Evolutionary conservation across 2,797 vertebrate species (phyloP).

Genomic region (Meriones psammophilus): DNA sequence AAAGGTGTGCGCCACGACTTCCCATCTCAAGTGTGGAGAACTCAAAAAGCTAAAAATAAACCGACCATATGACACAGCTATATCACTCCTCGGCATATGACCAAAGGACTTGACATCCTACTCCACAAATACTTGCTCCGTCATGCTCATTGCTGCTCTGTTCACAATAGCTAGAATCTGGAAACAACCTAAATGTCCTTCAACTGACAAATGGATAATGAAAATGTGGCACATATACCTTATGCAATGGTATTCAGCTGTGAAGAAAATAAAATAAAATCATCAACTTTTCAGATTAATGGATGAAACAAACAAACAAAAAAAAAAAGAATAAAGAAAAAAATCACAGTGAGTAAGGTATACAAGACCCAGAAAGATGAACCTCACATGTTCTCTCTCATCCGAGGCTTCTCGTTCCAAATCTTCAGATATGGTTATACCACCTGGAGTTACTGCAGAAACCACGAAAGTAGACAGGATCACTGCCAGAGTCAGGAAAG

Average conservation of each 20-base stretch:
- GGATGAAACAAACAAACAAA: not conserved
- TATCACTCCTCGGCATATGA: not conserved
- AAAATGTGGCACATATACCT: not conserved
- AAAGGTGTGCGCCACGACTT: not conserved
- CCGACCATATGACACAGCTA: not conserved
- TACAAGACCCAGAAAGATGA: not conserved
- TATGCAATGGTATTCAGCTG: not conserved
- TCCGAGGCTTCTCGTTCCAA: not conserved
- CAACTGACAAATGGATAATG: too few species aligned
- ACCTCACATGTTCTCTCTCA: not conserved
- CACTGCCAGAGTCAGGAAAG: not conserved
- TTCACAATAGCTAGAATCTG: not conserved
- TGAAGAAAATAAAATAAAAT: not conserved
- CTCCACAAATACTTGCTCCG: not conserved
- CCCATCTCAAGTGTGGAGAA: not conserved
- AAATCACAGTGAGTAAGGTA: not conserved
- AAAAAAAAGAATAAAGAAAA: too few species aligned
- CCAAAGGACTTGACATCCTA: not conserved
- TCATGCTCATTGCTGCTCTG: not conserved
- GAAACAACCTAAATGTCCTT: too few species aligned
- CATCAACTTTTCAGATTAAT: not conserved
- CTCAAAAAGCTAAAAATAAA: not conserved
- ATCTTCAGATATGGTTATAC: not conserved
- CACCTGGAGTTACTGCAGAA: not conserved
- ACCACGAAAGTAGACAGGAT: not conserved